phyloP scores from a whole-genome alignment of 2,113 vertebrate species.

The Nothoprocta pentlandii region DNA sequence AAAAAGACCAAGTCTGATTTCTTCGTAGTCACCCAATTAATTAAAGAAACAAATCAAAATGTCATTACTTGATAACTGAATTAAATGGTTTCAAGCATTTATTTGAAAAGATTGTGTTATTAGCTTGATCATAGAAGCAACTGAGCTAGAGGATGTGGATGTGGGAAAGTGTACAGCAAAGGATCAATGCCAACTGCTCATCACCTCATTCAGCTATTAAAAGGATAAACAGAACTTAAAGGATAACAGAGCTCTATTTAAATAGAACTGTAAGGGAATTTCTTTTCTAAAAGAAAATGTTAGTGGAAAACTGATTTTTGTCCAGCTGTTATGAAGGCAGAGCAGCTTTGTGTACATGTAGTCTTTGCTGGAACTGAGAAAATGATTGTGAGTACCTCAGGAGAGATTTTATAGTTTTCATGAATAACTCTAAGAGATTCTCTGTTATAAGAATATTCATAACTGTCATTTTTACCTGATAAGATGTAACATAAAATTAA shows the following conservation, averaged over 20 bases:
- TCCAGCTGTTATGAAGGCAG: neutral
- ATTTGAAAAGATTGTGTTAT: neutral
- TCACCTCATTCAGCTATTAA: too few species aligned
- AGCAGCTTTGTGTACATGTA: neutral
- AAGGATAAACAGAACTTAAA: too few species aligned
- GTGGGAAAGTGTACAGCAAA: neutral
- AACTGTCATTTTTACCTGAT: conserved; percentile 12
- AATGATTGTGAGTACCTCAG: neutral
- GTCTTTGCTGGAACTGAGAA: neutral
- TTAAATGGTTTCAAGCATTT: neutral
- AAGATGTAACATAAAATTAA: neutral
- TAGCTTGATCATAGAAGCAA: neutral
- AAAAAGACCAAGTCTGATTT: neutral
- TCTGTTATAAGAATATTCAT: conserved; percentile 6
- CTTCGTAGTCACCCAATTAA: neutral
- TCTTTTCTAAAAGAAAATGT: neutral
- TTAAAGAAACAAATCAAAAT: neutral
- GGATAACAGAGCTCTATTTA: neutral
- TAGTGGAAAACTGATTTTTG: neutral
- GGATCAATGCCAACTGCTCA: neutral
- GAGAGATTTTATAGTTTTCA: neutral
- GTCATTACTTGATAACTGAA: neutral
- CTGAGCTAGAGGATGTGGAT: neutral
- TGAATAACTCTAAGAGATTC: conserved; percentile 6
- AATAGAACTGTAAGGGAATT: neutral